A percentile compares a stretch with the other conserved stretches of the same genome.
Conservation (phyloP, 2,113 vertebrate genomes). For the Stictonetta naevosa region DNA sequence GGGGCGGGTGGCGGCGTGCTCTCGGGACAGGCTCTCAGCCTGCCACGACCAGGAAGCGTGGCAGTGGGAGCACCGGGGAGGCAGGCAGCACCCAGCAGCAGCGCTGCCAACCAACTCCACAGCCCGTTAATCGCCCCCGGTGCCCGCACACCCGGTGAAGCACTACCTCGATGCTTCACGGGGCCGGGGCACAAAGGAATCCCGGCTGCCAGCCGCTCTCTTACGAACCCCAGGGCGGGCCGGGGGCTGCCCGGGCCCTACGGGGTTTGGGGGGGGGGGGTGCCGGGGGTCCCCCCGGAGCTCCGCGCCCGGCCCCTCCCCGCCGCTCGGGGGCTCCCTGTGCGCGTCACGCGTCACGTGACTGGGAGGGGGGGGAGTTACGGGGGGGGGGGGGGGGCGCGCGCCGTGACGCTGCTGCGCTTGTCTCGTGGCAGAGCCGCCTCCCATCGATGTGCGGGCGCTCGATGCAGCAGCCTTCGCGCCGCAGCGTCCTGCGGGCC, state of each 20-base stretch:
- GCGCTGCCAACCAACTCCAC: not conserved
- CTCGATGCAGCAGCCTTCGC: constrained; percentile 66
- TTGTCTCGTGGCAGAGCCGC: constrained; percentile 3
- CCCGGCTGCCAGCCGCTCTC: not conserved
- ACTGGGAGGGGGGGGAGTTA: too few relatives aligned
- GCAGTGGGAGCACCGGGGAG: accelerated
- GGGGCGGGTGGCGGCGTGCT: not conserved
- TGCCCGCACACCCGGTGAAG: too few relatives aligned
- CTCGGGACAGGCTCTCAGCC: not conserved
- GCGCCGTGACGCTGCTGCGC: not conserved
- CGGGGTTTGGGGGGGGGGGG: too few relatives aligned
- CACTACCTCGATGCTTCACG: too few relatives aligned
- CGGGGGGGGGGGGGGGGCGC: too few relatives aligned
- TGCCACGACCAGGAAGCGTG: not conserved
- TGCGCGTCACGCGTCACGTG: not conserved
- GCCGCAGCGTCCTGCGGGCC: constrained; percentile 49
- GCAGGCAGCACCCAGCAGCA: not conserved
- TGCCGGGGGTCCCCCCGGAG: not conserved
- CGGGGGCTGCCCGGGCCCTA: not conserved
- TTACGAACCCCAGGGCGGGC: too few relatives aligned
- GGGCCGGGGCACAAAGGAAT: not conserved
- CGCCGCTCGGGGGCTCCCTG: not conserved
- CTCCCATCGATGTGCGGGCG: constrained; percentile 59
- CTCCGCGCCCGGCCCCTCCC: not conserved
- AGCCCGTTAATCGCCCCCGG: not conserved